Percentiles rank a stretch among this genome's conserved stretches.
Evolutionary conservation across 2,797 vertebrate species (phyloP).

Genomic region (Iguana delicatissima): DNA sequence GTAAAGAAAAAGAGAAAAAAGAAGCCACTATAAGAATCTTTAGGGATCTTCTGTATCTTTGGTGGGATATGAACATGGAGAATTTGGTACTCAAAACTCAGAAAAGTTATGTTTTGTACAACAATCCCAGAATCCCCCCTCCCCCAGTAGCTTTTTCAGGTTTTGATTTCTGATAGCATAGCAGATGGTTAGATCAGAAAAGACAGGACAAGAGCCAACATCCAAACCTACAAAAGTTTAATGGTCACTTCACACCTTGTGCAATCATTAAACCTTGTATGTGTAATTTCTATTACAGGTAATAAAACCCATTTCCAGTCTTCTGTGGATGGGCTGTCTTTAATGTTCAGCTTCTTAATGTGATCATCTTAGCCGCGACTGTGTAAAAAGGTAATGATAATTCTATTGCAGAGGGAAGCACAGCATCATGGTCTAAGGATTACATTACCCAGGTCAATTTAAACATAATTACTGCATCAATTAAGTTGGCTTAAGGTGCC

Average conservation of each 20-base stretch:
- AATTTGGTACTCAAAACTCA: too few relatives aligned
- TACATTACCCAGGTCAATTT: slow-evolving; percentile 54
- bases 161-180: too few relatives aligned
- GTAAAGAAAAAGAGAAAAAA: neutral
- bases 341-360: slow-evolving; percentile 61
- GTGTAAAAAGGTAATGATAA: slow-evolving; percentile 54
- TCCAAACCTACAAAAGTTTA: neutral
- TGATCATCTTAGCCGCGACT: slow-evolving; percentile 43
- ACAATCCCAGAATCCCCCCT: too few relatives aligned
- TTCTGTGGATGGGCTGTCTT: slow-evolving; percentile 38
- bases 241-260: slow-evolving; percentile 42
- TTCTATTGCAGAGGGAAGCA: slow-evolving; percentile 36
- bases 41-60: too few relatives aligned
- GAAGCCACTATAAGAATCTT: neutral
- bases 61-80: too few relatives aligned
- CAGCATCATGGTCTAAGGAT: slow-evolving; percentile 34
- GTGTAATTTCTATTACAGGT: slow-evolving; percentile 56
- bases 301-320: slow-evolving; percentile 58
- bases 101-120: too few relatives aligned
- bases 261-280: slow-evolving; percentile 30
- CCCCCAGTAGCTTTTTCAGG: too few relatives aligned
- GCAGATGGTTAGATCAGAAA: neutral
- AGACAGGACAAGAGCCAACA: neutral
- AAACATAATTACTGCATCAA: slow-evolving; percentile 55
- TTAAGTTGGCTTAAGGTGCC: slow-evolving; percentile 48